Evolutionary conservation across 2,797 vertebrate genomes (phyloP), one percentile per base, ranked within the genome.

Genomic region (Tenualosa thibaudeaui): DNA sequence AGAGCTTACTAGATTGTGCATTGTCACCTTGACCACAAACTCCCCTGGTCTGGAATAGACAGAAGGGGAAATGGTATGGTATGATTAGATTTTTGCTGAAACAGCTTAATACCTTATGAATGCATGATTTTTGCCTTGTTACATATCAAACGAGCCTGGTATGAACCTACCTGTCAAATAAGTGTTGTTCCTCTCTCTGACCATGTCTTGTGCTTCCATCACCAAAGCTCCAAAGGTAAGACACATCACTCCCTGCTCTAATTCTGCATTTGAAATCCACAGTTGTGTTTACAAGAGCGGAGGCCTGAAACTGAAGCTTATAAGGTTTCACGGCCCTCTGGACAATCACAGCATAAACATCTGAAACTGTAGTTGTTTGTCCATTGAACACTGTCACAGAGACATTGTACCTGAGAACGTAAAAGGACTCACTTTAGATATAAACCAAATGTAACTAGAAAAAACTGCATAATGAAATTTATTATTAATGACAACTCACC

Each of bases 211-310:
- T 49, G 0, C 92, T 85, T 3, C 94, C 96, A 0, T 97, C 96
- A 85, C 96, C 97, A 81, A 97, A 97, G 86, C 85, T 92, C 97
- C 97, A 97, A 10, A 89, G 81, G 86, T 95, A 97, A 13, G 88
- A 87, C 13, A 96, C 86, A 6, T 96, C 86, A 0, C 94, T 96
- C 60, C 96, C 96, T 0, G 87, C 89, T 12, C 89, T 96, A 87
- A 96, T 92, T 58, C 95, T 91, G 85, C 95, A 97, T 71, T 91
- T 93, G 37, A 97, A 88, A 17, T 54, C 82, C 75, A 94, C 91
- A 0, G 88, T 90, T 58, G 92, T 86, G 68, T 96, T 95, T 83
- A 90, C 89, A 78, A 96, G 87, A 40, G 95, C 96, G 0, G 95
- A 96, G 1, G 90, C 40, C 15, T 17, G 81, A 58, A 94, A 94